Evolutionary conservation across 2,113 vertebrate genomes (phyloP).

Genomic region (cat (Felis catus)): DNA sequence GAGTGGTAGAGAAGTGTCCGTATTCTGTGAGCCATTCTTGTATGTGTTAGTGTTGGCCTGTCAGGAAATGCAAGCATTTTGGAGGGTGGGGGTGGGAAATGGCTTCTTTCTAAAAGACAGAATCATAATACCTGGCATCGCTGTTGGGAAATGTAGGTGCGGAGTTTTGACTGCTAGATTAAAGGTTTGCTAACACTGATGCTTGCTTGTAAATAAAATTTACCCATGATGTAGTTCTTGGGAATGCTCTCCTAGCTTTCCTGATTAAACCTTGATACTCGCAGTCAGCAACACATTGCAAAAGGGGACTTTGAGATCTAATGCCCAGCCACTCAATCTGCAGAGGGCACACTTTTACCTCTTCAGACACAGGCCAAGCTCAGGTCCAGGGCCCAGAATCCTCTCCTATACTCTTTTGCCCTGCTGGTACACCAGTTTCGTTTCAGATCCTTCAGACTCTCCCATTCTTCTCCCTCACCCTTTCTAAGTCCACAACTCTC

Average conservation of each 20-base stretch:
- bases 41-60: background rate
- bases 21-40: background rate
- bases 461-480: background rate
- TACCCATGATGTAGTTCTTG: background rate
- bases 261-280: background rate
- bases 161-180: background rate
- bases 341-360: background rate
- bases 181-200: background rate
- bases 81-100: background rate
- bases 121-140: background rate
- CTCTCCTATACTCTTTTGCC: no score
- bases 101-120: background rate
- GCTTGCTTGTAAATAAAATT: background rate
- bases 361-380: no score
- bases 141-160: background rate
- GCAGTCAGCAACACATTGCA: background rate
- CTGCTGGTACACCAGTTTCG: background rate
- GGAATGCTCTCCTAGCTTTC: background rate
- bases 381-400: rapidly evolving
- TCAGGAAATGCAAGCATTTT: background rate
- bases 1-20: background rate
- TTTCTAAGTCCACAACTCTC: background rate
- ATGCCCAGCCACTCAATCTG: background rate
- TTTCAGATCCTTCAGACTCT: background rate
- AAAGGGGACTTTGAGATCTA: background rate